Base-by-base conservation (phyloP, 2,888 invertebrate genomes). In the Phaedon cochleariae region DNA sequence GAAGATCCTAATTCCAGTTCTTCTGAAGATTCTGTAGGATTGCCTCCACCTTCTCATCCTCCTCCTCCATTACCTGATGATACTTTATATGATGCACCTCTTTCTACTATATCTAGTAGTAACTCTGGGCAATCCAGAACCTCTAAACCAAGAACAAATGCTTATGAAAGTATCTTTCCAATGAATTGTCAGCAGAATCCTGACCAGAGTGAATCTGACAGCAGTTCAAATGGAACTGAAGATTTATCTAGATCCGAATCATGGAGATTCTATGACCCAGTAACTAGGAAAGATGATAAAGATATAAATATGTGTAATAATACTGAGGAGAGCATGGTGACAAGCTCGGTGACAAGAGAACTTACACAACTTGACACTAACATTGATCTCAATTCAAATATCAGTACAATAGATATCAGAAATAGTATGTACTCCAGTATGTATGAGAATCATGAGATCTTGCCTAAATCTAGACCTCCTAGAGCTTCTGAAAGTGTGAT, bases 401-500 rank as follows among this genome's bases (percentile, higher is more conserved):
- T 69, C 17, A 45, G 41, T 60, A 51, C 49, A 6, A 15, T 70
- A 31, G 67, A 69, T 15, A 22, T 68, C 4, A 70, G 71, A 54
- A 85, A 85, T 77, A 85, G 85, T 0, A 67, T 85, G 15, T 86
- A 86, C 74, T 85, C 85, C 77, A 85, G 85, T 0, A 67, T 85
- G 15, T 86, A 86, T 74, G 86, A 86, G 73, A 86, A 87, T 73
- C 81, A 81, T 62, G 73, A 73, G 45, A 69, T 79, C 31, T 51
- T 66, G 49, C 70, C 72, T 10, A 65, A 62, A 60, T 20, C 59
- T 31, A 62, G 59, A 55, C 58, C 65, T 4, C 65, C 70, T 34
- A 73, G 72, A 69, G 76, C 74, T 73, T 86, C 87, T 59, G 84
- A 87, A 73, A 90, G 90, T 77, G 86, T 91, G n/a, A 88, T 92